Conservation (phyloP, 1,140 invertebrate species). For the Probaryconus sp. region DNA sequence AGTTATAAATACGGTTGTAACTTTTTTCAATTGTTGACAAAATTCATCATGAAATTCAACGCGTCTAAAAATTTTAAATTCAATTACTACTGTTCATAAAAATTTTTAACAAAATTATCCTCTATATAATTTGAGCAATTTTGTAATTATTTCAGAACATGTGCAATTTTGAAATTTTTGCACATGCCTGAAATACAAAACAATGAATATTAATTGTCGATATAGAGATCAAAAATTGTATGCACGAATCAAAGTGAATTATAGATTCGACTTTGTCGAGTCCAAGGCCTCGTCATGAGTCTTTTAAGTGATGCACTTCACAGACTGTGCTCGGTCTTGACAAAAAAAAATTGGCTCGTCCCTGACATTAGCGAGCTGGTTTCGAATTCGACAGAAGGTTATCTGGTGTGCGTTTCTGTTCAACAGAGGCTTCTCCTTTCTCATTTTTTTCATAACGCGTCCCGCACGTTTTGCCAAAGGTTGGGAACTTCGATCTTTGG, state of each 20-base stretch:
- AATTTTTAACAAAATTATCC: too few relatives aligned
- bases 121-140: too few relatives aligned
- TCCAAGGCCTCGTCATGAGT: constrained; percentile 54
- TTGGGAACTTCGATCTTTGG: constrained; percentile 7
- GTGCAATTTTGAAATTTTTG: too few relatives aligned
- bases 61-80: too few relatives aligned
- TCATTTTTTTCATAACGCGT: constrained; percentile 31
- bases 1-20: constrained; percentile 26
- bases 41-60: too few relatives aligned
- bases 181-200: too few relatives aligned
- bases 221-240: constrained; percentile 22
- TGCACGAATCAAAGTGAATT: constrained; percentile 17
- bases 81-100: too few relatives aligned
- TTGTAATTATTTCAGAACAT: too few relatives aligned
- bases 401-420: constrained; percentile 54
- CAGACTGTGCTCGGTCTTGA: constrained; percentile 34
- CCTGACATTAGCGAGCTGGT: constrained; percentile 64
- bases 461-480: constrained; percentile 15
- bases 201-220: too few relatives aligned
- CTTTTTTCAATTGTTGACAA: too few relatives aligned
- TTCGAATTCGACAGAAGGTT: constrained; percentile 61
- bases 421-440: constrained; percentile 47
- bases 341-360: constrained; percentile 61
- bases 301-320: constrained; percentile 52
- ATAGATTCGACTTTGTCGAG: constrained; percentile 30